Evolutionary conservation across 2,888 invertebrate genomes (phyloP).

Genomic region (Seira musarum): DNA sequence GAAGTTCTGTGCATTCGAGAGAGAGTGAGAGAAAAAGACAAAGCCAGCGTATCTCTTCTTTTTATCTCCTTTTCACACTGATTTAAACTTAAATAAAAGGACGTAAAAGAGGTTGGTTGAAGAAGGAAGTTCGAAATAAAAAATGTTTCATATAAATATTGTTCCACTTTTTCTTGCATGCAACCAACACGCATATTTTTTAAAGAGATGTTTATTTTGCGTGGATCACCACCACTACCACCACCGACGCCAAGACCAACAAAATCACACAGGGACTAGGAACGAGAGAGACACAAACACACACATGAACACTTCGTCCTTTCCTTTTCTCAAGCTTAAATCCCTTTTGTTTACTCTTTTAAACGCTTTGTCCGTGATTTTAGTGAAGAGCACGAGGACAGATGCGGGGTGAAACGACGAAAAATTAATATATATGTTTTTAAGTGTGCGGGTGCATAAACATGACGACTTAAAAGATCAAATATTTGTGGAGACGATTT

Average conservation of each 20-base stretch:
- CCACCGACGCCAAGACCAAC: background rate
- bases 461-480: conserved; percentile 26
- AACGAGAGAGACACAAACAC: background rate
- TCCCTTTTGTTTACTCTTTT: conserved; percentile 4
- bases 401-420: background rate
- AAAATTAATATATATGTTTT: background rate
- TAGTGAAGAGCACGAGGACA: background rate
- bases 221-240: conserved; percentile 20
- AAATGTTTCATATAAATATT: background rate
- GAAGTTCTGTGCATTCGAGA: too few species aligned
- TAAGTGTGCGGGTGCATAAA: conserved; percentile 36
- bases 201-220: conserved; percentile 9
- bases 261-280: too few species aligned
- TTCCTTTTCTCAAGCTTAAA: background rate
- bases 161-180: background rate
- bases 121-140: too few species aligned
- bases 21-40: too few species aligned
- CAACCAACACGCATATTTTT: background rate
- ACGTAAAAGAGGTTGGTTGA: too few species aligned
- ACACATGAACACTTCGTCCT: background rate
- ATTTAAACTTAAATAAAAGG: too few species aligned
- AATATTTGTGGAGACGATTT: conserved; percentile 12
- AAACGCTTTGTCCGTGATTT: background rate
- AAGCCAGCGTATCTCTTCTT: background rate
- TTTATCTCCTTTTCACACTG: conserved; percentile 6